phyloP scores from a whole-genome alignment of 2,113 vertebrate species.

The Neolamprologus sp. region DNA sequence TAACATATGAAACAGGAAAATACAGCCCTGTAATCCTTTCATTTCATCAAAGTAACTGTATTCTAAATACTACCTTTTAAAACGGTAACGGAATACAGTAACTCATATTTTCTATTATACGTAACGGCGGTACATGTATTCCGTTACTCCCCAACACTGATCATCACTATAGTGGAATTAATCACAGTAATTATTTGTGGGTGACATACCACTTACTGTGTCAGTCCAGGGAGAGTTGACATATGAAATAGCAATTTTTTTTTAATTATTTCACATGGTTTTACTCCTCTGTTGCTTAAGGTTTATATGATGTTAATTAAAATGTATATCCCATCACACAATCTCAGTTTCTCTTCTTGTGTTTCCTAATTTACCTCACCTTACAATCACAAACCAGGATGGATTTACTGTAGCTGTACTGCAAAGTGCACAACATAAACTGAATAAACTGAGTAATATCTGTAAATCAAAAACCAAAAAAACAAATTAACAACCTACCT shows the following conservation, averaged over 20 bases:
- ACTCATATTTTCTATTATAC: neutral
- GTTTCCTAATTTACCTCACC: neutral
- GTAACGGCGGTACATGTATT: neutral
- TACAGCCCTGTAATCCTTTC: neutral
- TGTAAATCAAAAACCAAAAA: neutral
- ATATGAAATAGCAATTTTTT: neutral
- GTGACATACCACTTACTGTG: neutral
- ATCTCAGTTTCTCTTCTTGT: neutral
- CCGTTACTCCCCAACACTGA: neutral
- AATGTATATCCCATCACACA: conserved; percentile 23
- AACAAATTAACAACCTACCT: neutral
- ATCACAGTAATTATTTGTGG: neutral
- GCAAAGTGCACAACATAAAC: neutral
- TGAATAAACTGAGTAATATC: neutral
- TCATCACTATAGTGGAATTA: neutral
- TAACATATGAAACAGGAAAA: neutral
- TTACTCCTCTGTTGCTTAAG: neutral
- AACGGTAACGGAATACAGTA: neutral
- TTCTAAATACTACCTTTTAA: neutral
- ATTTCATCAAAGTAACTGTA: neutral
- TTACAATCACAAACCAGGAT: neutral
- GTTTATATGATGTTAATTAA: conserved; percentile 1
- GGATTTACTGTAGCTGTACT: neutral
- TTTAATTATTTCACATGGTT: fast-evolving
- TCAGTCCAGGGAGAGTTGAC: neutral